Evolutionary conservation across 2,113 vertebrate species (phyloP), one percentile per base, ranked within the genome.

Genomic region (Salvelinus fontinalis): DNA sequence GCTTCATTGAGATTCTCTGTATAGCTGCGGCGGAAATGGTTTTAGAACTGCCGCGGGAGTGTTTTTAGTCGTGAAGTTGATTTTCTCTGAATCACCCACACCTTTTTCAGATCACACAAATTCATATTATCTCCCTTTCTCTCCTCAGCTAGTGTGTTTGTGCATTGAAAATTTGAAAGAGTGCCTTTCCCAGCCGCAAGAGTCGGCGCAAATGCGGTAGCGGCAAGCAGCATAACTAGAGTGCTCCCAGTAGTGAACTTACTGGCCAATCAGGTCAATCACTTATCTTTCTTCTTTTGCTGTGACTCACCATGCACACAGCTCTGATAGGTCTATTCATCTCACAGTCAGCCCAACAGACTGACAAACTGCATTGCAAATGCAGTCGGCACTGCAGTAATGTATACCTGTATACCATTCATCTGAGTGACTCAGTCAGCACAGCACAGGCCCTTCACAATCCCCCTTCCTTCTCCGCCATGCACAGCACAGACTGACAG

Each of bases 361-460:
- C 39, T 11, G 39, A 44, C 39, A 44, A 80, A 85, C 69, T 57
- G 71, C 2, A n/a, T 20, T 2, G 80, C 59, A 75, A 78, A 81
- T 31, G 49, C 51, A 54, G 51, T 14, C 51, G 0, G 3, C 70
- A 4, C 49, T 73, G 79, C 81, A 62, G 44, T 74, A 74, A 79
- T 71, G 73, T 62, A 72, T 68, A 20, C 39, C 6, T 11, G 67
- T 18, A 54, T 54, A 18, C 16, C 51, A 44, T 67, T 67, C 79
- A 82, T 78, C 78, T 74, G 77, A 83, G 76, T 79, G 74, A 73
- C 76, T 81, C 79, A 77, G 77, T 54, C 3, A 54, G 70, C 71
- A 80, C 75, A 75, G 77, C 80, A 78, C 69, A 59, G 39, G 12
- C 66, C 5, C 5, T 68, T 24, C 60, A 64, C 49, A 3, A 54